A percentile compares a stretch with the other conserved stretches of the same genome.
Conservation (phyloP, 2,797 vertebrate species). For the Poliocrania exsul region DNA sequence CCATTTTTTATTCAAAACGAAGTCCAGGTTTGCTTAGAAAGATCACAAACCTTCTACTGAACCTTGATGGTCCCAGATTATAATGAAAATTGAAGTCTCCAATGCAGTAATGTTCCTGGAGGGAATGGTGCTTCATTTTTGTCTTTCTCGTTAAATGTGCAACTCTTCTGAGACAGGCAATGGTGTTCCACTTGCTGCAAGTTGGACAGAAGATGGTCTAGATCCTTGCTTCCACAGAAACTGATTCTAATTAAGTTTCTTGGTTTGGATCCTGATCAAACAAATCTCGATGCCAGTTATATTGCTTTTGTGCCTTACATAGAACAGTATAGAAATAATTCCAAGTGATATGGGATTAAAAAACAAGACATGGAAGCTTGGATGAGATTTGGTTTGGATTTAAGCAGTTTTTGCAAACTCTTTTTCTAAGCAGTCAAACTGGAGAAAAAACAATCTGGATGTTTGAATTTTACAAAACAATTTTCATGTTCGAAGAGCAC, state of each 20-base stretch:
- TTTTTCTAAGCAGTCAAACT: not conserved
- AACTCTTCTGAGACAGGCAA: not conserved
- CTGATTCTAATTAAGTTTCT: not conserved
- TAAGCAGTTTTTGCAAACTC: not conserved
- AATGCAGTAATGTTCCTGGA: not conserved
- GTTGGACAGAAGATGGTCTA: not conserved
- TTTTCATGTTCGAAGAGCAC: not conserved
- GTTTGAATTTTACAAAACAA: not conserved
- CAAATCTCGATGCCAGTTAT: not conserved
- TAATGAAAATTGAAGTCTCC: not conserved
- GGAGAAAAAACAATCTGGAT: not conserved
- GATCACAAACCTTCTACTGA: slow-evolving; percentile 43
- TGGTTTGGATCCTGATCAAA: not conserved
- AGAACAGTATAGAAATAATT: not conserved
- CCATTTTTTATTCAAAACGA: slow-evolving; percentile 44
- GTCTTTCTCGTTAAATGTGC: not conserved
- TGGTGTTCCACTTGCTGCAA: not conserved
- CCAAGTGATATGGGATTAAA: not conserved
- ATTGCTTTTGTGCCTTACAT: not conserved
- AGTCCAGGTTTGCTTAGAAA: slow-evolving; percentile 42
- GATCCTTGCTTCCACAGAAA: not conserved
- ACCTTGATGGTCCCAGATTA: slow-evolving; percentile 11
- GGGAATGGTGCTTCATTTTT: not conserved
- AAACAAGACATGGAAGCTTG: not conserved
- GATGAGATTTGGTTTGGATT: not conserved